Conservation (phyloP, 2,113 vertebrate species). For the Cromileptes altivelis region DNA sequence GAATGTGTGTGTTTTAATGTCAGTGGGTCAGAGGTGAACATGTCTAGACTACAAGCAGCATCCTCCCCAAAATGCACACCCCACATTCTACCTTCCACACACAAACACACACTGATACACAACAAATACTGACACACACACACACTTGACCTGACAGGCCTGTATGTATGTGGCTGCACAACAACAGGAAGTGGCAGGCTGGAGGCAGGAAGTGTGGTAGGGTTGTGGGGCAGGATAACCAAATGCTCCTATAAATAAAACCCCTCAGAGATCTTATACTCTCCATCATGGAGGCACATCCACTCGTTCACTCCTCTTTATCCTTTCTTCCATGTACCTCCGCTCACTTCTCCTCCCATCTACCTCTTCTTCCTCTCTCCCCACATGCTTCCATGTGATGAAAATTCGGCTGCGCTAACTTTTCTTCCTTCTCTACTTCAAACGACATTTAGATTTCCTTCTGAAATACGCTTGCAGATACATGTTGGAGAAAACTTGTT, state of each 20-base stretch:
- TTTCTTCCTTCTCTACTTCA: conserved; percentile 23
- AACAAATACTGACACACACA: conserved; percentile 28
- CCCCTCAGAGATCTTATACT: neutral
- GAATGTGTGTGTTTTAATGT: conserved; percentile 23
- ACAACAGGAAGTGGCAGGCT: conserved; percentile 77
- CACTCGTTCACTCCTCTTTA: conserved; percentile 55
- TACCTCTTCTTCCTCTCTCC: conserved; percentile 49
- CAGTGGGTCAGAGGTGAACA: conserved; percentile 28
- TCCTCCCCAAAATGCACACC: conserved; percentile 5
- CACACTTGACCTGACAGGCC: conserved; percentile 36
- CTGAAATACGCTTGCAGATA: neutral
- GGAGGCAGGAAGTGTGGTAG: conserved; percentile 70
- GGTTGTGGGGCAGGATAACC: conserved; percentile 58
- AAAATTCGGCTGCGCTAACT: conserved; percentile 43
- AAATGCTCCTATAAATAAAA: conserved; percentile 73
- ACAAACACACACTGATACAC: conserved; percentile 18
- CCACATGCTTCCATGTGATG: conserved; percentile 21
- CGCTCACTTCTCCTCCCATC: conserved; percentile 41
- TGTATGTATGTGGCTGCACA: conserved; percentile 31
- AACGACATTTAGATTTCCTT: neutral
- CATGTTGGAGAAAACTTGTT: neutral
- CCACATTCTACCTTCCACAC: conserved; percentile 48
- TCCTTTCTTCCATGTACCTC: conserved; percentile 43
- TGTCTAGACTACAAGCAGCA: conserved; percentile 36
- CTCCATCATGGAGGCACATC: conserved; percentile 36